Evolutionary conservation across 1,140 invertebrate genomes (phyloP), one percentile per base, ranked within the genome.

Genomic region (Leptoteleia sp.): DNA sequence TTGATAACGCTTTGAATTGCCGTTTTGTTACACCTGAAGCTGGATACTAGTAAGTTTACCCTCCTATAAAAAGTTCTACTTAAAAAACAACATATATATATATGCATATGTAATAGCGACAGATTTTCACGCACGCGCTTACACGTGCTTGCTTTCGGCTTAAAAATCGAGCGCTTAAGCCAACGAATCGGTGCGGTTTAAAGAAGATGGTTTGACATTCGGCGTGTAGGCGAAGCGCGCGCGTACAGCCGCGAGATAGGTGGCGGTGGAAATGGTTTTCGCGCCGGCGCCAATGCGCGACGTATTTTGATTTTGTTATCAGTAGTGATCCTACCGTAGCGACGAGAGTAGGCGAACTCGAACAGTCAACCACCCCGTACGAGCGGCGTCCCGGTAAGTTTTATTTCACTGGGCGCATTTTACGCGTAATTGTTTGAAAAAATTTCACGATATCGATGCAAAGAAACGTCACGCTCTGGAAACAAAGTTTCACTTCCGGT

Each of bases 261-360:
- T 64, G 64, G 73, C 55, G 64, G 57, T 62, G 73, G 64, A 43
- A 76, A 48, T 27, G n/a, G 48, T 35, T 59, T 71, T 57, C 52
- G 79, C 79, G 79, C 75, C 71, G 71, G 71, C 76, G 80, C 67
- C 59, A 79, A 57, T 52, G 48, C 40, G 59, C 76, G 45, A 52
- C 35, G 73, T 73, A 76, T 76, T 81, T 81, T 81, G 76, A 81
- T 77, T 81, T 77, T 81, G 80, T 79, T 81, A 77, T 81, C 80
- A 81, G 80, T 81, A 81, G 72, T 77, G 76, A 79, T 81, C 72
- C 80, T 76, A 73, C 76, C 80, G 76, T 76, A 76, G 80, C 37
- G 76, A 70, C 48, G 76, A 61, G 71, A 71, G 68, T 75, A 71
- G 62, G 75, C 72, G 75, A 76, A 72, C 38, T 61, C 45, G 67